Percentiles rank a stretch among this genome's conserved stretches.
These are phyloP conservation scores for Galaxias olidus DNA, from an alignment of 2,797 vertebrate species.

Conservation along the genomic window DNA sequence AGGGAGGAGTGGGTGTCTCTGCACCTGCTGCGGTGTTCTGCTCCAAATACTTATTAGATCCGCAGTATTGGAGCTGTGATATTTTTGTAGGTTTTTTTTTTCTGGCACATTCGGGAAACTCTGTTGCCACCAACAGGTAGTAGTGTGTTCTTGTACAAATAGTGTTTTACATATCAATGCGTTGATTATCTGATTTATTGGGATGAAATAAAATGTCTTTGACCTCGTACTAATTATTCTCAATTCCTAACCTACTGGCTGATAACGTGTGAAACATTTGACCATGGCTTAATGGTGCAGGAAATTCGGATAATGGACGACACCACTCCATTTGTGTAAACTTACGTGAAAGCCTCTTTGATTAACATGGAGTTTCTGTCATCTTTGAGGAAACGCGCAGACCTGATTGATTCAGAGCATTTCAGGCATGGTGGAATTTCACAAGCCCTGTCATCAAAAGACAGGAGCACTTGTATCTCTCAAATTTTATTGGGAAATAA, in stretches of 20 bases:
- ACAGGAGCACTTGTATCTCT: too few species aligned
- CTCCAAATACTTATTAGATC: constrained; percentile 94
- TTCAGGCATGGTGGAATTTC: too few species aligned
- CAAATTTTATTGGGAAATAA: too few species aligned
- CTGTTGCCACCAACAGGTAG: constrained; percentile 55
- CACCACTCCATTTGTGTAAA: too few species aligned
- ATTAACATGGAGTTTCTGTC: too few species aligned
- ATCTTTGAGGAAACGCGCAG: too few species aligned
- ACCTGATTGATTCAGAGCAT: too few species aligned
- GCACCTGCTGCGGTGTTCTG: constrained; percentile 91
- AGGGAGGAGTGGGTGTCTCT: constrained; percentile 86
- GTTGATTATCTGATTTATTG: not conserved
- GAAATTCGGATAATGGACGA: not conserved
- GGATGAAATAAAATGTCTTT: too few species aligned
- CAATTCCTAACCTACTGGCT: too few species aligned
- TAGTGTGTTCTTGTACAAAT: constrained; percentile 6
- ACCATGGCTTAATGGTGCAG: not conserved
- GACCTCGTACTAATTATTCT: too few species aligned
- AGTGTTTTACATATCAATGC: constrained; percentile 2
- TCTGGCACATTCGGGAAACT: constrained; percentile 58
- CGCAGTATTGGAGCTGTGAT: not conserved
- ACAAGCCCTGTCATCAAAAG: too few species aligned
- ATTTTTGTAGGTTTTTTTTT: constrained; percentile 33
- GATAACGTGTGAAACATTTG: not conserved
- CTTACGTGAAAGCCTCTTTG: too few species aligned